Evolutionary conservation across 2,888 invertebrate species (phyloP), one percentile per base, ranked within the genome.

Genomic region (Dicycla oo): DNA sequence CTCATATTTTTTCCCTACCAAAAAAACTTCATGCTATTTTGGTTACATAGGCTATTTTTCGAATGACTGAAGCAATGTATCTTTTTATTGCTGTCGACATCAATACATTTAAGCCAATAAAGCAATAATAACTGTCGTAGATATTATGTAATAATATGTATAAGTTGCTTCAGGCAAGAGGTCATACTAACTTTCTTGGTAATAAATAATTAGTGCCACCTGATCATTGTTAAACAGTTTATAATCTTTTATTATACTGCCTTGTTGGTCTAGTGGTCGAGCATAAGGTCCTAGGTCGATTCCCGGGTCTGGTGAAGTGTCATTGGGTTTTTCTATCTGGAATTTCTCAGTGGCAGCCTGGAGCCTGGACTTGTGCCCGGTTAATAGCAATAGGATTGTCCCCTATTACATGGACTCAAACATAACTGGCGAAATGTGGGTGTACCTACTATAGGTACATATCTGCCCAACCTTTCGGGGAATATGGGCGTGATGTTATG

Each of bases 101-200:
- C 43, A 60, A 72, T 13, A 20, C 11, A 26, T 60, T 45, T 2
- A 45, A 58, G 43, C 8, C 57, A 51, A 45, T 26, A 71, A 23
- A 43, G 5, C 3, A 58, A 51, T 71, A 3, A 18, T 43, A 70
- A 1, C 34, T 23, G 40, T 43, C 3, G 26, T 34, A 23, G 4
- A 23, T 56, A 43, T 73, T 73, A 34, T 43, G 71, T 43, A 73
- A 71, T 58, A 7, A 23, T 49, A 51, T n/a, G 30, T 43, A 20
- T 20, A 34, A 20, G 30, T 56, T 4, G 18, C 38, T 3, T 18
- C n/a, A 47, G 6, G 23, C 11, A 69, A 69, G 15, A 34, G 26
- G 18, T 10, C 18, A 54, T 18, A 10, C 0, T 0, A 8, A 54
- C 26, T 54, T 54, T 54, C 51, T 63, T 38, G 13, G n/a, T 30